Evolutionary conservation across 1,140 invertebrate genomes (phyloP).

Genomic region (Philotrypesis tridentata): DNA sequence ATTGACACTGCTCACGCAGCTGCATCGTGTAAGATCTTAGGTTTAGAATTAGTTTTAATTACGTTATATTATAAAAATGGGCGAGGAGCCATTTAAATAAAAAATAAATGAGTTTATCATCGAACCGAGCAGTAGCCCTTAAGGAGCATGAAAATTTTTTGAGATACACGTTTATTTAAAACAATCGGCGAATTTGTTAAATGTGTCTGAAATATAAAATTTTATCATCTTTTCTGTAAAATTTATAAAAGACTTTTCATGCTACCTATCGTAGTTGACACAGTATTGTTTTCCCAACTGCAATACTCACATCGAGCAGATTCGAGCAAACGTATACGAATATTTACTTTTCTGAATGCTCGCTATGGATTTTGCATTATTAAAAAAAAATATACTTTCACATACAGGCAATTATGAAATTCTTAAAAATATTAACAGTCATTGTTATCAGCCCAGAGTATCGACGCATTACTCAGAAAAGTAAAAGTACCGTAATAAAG

Average conservation of each 20-base stretch:
- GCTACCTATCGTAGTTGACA: not conserved
- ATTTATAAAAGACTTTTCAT: not conserved
- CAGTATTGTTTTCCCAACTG: conserved; percentile 10
- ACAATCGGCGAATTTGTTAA: too few relatives aligned
- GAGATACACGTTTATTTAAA: not conserved
- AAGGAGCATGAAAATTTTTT: conserved; percentile 4
- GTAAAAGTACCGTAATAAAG: not conserved
- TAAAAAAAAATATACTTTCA: too few relatives aligned
- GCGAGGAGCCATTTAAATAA: conserved; percentile 18
- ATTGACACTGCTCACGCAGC: conserved; percentile 57
- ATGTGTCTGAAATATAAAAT: too few relatives aligned
- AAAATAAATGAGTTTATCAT: not conserved
- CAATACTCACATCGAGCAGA: conserved; percentile 5
- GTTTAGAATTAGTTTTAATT: conserved; percentile 57
- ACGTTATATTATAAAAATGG: conserved; percentile 51
- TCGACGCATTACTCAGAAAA: not conserved
- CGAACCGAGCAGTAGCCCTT: conserved; percentile 19
- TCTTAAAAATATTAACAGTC: too few relatives aligned
- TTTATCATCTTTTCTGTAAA: not conserved
- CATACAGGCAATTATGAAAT: too few relatives aligned
- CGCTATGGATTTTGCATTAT: not conserved
- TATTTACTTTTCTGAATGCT: not conserved
- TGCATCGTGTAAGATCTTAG: conserved; percentile 60
- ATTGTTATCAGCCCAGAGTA: too few relatives aligned
- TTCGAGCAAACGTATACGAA: not conserved